Evolutionary conservation across 1,140 invertebrate genomes (phyloP).

Genomic region (Apis florea): DNA sequence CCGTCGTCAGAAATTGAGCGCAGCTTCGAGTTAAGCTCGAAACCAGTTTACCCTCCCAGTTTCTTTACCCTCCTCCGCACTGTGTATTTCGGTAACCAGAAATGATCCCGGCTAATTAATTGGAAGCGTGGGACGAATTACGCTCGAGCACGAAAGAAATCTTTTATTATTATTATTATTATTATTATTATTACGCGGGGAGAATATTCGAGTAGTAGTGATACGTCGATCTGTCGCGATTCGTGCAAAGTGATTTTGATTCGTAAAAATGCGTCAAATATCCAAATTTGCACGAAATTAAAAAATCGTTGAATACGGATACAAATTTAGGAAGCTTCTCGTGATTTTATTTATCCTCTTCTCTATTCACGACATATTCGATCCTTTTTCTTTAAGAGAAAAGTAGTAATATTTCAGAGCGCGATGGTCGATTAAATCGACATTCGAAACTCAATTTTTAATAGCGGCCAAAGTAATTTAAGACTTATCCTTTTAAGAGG

Average conservation of each 20-base stretch:
- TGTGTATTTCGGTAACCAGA: background rate
- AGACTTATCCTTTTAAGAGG: conserved; percentile 12
- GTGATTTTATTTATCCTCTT: background rate
- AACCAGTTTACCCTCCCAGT: background rate
- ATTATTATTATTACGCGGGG: background rate
- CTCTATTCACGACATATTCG: background rate
- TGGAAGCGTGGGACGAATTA: background rate
- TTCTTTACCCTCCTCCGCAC: background rate
- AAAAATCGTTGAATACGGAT: too few relatives aligned
- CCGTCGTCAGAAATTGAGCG: background rate
- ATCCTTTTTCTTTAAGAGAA: too few relatives aligned
- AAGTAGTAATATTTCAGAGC: background rate
- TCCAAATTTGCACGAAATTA: too few relatives aligned
- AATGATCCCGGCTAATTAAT: conserved; percentile 2
- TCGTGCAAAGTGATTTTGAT: too few relatives aligned
- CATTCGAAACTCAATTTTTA: conserved; percentile 39
- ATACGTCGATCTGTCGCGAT: too few relatives aligned
- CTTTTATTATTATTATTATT: background rate
- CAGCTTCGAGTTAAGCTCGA: background rate
- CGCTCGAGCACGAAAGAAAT: too few relatives aligned
- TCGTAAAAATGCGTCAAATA: too few relatives aligned
- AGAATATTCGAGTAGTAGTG: too few relatives aligned
- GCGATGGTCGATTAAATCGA: too few relatives aligned
- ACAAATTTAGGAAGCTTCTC: background rate
- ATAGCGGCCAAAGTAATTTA: background rate